phyloP scores from a whole-genome alignment of 2,113 vertebrate genomes.

The Neomonachus schauinslandi region DNA sequence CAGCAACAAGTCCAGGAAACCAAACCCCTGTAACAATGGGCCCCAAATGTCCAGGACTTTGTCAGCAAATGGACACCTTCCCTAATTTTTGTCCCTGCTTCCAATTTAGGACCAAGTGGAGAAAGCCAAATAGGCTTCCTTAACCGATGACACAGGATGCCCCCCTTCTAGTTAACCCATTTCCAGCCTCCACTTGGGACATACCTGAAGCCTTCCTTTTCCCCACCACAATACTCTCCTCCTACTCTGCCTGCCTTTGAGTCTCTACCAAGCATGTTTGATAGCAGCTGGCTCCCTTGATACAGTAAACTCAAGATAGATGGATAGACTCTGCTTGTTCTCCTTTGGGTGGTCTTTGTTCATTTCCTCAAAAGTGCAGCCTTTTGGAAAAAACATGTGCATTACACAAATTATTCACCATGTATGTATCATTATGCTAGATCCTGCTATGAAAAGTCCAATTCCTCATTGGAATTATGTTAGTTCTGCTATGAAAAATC shows the following conservation, averaged over 20 bases:
- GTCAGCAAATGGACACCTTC: background rate
- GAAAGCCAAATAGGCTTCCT: background rate
- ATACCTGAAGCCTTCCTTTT: background rate
- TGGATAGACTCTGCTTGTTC: background rate
- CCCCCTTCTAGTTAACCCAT: background rate
- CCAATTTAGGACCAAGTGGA: background rate
- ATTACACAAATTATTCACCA: background rate
- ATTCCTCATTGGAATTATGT: no score
- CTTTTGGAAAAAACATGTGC: background rate
- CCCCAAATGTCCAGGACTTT: background rate
- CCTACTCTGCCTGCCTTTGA: background rate
- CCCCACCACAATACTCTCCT: background rate
- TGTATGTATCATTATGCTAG: background rate
- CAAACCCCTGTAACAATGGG: background rate
- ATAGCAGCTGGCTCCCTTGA: background rate
- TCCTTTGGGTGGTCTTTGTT: background rate
- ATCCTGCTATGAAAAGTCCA: background rate
- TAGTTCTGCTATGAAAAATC: background rate
- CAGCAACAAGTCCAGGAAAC: background rate
- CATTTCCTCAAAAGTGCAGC: background rate
- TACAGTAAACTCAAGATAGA: background rate
- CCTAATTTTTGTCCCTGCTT: background rate
- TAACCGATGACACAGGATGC: rapidly evolving
- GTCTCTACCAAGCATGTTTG: background rate
- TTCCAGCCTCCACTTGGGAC: background rate